phyloP scores from a whole-genome alignment of 2,888 invertebrate species.

The Aromia moschata region DNA sequence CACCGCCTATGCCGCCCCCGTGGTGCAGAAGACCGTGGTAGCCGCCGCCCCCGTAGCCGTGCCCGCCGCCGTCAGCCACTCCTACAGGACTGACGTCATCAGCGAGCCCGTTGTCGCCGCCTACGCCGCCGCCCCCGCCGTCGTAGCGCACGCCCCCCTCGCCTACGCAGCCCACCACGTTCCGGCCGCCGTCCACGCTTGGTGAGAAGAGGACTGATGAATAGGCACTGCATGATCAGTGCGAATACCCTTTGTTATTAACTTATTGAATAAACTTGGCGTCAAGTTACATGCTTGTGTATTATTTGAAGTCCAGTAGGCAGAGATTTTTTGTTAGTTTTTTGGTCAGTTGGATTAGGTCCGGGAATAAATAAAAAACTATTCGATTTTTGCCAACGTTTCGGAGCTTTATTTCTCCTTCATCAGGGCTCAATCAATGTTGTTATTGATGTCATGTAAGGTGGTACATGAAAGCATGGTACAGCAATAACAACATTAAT shows the following conservation, averaged over 20 bases:
- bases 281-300: neutral
- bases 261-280: neutral
- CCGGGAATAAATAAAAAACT: too few relatives aligned
- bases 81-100: conserved; percentile 39
- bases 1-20: neutral
- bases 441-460: too few relatives aligned
- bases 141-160: conserved; percentile 31
- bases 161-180: conserved; percentile 8
- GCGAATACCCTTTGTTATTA: neutral
- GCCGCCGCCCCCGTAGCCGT: conserved; percentile 17
- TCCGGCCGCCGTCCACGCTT: conserved; percentile 33
- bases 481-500: neutral
- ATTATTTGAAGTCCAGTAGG: too few relatives aligned
- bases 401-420: too few relatives aligned
- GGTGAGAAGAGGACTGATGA: conserved; percentile 33
- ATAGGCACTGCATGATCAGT: too few relatives aligned
- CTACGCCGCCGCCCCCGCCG: conserved; percentile 5
- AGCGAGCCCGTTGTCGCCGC: conserved; percentile 22
- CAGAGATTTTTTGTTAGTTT: too few relatives aligned
- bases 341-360: neutral
- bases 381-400: too few relatives aligned
- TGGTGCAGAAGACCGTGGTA: neutral
- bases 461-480: neutral
- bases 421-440: too few relatives aligned
- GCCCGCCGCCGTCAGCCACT: conserved; percentile 33